Evolutionary conservation across 2,797 vertebrate species (phyloP).

Genomic region (Echiichthys vipera): DNA sequence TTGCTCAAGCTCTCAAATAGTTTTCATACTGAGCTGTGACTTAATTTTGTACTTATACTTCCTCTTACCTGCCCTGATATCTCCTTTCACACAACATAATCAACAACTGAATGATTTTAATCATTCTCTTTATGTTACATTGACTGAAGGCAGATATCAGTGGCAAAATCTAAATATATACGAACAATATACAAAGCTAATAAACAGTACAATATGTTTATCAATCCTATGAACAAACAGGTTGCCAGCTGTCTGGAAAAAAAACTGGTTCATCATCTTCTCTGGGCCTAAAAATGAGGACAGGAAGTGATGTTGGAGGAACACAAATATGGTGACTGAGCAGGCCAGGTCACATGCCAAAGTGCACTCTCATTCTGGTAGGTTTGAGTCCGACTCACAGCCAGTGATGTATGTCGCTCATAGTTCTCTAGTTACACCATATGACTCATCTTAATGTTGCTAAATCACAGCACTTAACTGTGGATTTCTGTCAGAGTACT

Average conservation of each 20-base stretch:
- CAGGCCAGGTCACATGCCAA: slow-evolving; percentile 54
- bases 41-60: too few relatives aligned
- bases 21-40: too few relatives aligned
- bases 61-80: too few relatives aligned
- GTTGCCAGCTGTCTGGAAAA: not conserved
- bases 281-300: not conserved
- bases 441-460: not conserved
- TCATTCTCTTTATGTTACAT: too few relatives aligned
- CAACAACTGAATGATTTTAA: too few relatives aligned
- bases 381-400: slow-evolving; percentile 35
- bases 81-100: too few relatives aligned
- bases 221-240: not conserved
- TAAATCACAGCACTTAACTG: not conserved
- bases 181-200: not conserved
- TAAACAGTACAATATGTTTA: not conserved
- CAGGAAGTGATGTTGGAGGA: not conserved
- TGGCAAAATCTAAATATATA: not conserved
- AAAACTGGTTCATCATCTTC: slow-evolving; percentile 5
- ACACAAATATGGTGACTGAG: slow-evolving; percentile 14
- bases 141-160: not conserved
- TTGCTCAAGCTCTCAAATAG: too few relatives aligned
- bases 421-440: too few relatives aligned
- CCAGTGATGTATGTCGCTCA: not conserved
- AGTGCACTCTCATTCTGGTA: not conserved
- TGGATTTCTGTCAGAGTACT: not conserved